Conservation (phyloP, 2,888 invertebrate genomes). For the Drosophila cyrtoloma region DNA sequence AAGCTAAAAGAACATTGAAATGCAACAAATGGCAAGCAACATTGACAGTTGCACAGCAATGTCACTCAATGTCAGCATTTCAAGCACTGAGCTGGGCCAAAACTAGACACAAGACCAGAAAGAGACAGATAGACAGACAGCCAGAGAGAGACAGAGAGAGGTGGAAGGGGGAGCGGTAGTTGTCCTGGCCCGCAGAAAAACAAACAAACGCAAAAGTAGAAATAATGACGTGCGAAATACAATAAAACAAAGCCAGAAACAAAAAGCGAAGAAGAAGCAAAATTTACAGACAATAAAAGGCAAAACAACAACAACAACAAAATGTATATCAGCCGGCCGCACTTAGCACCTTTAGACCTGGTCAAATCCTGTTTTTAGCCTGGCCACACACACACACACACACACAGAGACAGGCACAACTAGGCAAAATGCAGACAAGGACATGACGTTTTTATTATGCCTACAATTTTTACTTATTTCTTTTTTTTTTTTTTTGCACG, state of each 20-base stretch:
- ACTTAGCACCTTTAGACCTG: conserved; percentile 71
- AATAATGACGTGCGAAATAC: conserved; percentile 79
- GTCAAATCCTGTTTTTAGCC: conserved; percentile 62
- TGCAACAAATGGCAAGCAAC: conserved; percentile 45
- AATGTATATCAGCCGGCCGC: conserved; percentile 62
- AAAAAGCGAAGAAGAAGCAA: conserved; percentile 48
- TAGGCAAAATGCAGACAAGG: conserved; percentile 60
- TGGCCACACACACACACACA: conserved; percentile 55
- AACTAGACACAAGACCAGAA: conserved; percentile 1
- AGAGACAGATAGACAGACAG: background rate
- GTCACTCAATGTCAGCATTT: conserved; percentile 78
- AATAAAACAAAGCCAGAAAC: conserved; percentile 66
- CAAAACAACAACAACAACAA: conserved; percentile 16
- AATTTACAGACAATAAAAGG: conserved; percentile 74
- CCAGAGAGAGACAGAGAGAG: conserved; percentile 1
- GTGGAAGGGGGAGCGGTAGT: conserved; percentile 15
- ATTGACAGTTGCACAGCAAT: conserved; percentile 70
- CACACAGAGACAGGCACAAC: conserved; percentile 8
- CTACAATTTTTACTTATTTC: conserved; percentile 26
- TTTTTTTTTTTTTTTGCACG: conserved; percentile 34
- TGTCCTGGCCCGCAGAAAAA: conserved; percentile 45
- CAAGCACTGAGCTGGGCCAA: conserved; percentile 22
- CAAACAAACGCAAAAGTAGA: conserved; percentile 67
- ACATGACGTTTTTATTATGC: conserved; percentile 78
- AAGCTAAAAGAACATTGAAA: conserved; percentile 22